Percentiles rank a stretch among this genome's conserved stretches.
phyloP scores from a whole-genome alignment of 2,888 invertebrate species.

The Vesta saturnalis region DNA sequence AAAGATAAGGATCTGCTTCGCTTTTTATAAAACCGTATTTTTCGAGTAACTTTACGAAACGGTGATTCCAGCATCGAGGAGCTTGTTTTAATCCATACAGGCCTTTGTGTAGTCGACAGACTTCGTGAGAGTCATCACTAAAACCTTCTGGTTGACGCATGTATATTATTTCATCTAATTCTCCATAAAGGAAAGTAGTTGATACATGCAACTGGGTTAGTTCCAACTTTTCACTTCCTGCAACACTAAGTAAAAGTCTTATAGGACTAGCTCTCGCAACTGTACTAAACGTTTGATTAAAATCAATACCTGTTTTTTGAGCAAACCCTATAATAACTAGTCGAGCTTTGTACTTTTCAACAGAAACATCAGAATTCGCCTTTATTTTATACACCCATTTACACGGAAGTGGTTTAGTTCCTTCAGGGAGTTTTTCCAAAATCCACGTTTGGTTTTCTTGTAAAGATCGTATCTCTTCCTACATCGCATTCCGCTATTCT shows the following conservation, averaged over 20 bases:
- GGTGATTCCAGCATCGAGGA: constrained; percentile 34
- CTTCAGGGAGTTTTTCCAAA: constrained; percentile 43
- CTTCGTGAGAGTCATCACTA: constrained; percentile 11
- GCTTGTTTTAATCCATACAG: constrained; percentile 3
- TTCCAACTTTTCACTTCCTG: constrained; percentile 44
- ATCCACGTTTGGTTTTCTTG: constrained; percentile 50
- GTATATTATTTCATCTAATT: constrained; percentile 36
- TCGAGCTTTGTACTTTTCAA: too few relatives aligned
- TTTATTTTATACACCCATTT: too few relatives aligned
- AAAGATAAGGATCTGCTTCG: constrained; percentile 50
- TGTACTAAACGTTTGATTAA: constrained; percentile 49
- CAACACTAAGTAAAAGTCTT: constrained; percentile 44
- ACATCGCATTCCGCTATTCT: constrained; percentile 37
- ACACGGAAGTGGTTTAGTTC: constrained; percentile 44
- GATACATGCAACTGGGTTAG: constrained; percentile 49
- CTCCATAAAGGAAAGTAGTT: constrained; percentile 45
- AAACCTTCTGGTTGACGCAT: constrained; percentile 42
- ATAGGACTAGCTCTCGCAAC: constrained; percentile 46
- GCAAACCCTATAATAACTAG: constrained; percentile 50
- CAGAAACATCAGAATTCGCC: too few relatives aligned
- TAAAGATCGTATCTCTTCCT: constrained; percentile 48
- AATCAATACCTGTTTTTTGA: constrained; percentile 42
- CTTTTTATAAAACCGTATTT: constrained; percentile 18
- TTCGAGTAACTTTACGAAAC: constrained; percentile 46
- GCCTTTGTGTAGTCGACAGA: constrained; percentile 1